Evolutionary conservation across 1,140 invertebrate genomes (phyloP), one percentile per base, ranked within the genome.

Genomic region (Dendroctonus valens): DNA sequence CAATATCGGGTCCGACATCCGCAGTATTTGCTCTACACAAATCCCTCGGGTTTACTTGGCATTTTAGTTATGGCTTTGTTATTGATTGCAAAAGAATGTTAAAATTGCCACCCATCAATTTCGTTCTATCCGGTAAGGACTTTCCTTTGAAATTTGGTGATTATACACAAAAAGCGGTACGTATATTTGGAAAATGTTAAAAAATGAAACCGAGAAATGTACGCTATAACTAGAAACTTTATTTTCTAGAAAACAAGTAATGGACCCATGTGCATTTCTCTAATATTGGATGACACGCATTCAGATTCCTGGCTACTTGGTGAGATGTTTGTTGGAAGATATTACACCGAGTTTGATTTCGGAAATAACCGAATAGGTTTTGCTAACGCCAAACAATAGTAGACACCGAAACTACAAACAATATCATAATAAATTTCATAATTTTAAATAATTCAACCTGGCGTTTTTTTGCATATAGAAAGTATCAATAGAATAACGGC

Each of bases 251-350:
- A 89, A 8, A 79, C 89, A 79, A 85, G 91, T 78, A 87, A 93
- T 79, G 88, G 91, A 76, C 90, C 91, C 3, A 86, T 97, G 54
- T 99, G 97, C 75, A 78, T 99, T 44, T 96, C 92, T 74, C 97
- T 96, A 57, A 99, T 99, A 79, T 93, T 97, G 86, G 95, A 94
- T 44, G 87, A 99, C 72, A 96, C 98, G 79, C 89, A 99, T 71
- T 94, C 94, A 49, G 87, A 91, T 72, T 81, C 97, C 65, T 98
- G 95, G 96, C 97, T 98, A 81, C 82, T 98, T 52, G 95, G 95
- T 55, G 96, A 98, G 81, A 93, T 98, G 61, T 98, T 99, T 80
- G 97, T 99, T 79, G 96, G 96, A 59, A 89, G 87, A 73, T 98
- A 87, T 79, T 99, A 98, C 81, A 97, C 96, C 0, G 94, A 96